Evolutionary conservation across 1,140 invertebrate genomes (phyloP).

Genomic region (Sinonovacula constricta): DNA sequence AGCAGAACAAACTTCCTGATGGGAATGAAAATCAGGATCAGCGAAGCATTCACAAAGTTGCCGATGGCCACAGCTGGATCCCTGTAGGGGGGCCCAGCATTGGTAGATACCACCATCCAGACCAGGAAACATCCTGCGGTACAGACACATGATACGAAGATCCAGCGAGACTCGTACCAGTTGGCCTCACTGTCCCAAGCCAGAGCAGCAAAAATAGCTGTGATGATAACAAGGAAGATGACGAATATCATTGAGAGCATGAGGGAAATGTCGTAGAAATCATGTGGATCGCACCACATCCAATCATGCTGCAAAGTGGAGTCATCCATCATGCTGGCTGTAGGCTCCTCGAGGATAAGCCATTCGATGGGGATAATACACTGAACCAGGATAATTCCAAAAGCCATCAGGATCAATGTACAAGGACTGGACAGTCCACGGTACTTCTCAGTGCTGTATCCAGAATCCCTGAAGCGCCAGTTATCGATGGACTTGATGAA

Average conservation of each 20-base stretch:
- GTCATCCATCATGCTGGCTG: conserved; percentile 54
- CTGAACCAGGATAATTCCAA: conserved; percentile 78
- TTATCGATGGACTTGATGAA: conserved; percentile 79
- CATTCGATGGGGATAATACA: conserved; percentile 72
- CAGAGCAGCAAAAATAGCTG: conserved; percentile 77
- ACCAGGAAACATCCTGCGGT: conserved; percentile 77
- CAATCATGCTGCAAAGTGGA: conserved; percentile 60
- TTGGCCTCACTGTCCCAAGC: conserved; percentile 77
- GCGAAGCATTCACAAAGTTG: conserved; percentile 77
- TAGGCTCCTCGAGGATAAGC: conserved; percentile 66
- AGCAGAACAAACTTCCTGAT: conserved; percentile 76
- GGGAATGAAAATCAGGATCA: conserved; percentile 76
- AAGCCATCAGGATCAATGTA: conserved; percentile 76
- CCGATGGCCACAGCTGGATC: conserved; percentile 76
- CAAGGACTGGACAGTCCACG: conserved; percentile 70
- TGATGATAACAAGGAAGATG: conserved; percentile 78
- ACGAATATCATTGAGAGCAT: conserved; percentile 80
- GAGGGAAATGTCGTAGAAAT: conserved; percentile 77
- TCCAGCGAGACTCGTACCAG: conserved; percentile 79
- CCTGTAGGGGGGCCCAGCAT: conserved; percentile 70
- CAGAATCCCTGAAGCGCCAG: conserved; percentile 74
- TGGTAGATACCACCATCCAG: conserved; percentile 79
- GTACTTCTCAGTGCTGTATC: conserved; percentile 64
- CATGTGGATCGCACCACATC: conserved; percentile 71
- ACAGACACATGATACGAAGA: conserved; percentile 73